Percentiles rank a stretch among this genome's conserved stretches.
These are phyloP conservation scores for Dromaius novaehollandiae DNA, from an alignment of 2,113 vertebrate species.

Conservation along the genomic window DNA sequence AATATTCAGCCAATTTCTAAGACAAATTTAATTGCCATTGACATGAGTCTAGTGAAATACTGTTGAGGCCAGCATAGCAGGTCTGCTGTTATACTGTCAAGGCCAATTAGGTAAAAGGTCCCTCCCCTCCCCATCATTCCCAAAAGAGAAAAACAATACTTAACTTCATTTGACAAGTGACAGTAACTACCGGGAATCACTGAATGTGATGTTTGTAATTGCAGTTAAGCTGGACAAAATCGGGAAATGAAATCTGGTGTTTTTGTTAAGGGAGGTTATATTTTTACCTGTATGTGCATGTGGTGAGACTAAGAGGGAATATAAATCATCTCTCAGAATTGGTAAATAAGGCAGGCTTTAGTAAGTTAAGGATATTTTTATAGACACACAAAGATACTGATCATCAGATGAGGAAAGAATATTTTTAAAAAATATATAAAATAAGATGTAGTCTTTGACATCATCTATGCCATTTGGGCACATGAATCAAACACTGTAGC, in stretches of 20 bases:
- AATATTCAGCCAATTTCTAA: not conserved
- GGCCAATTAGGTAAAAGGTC: not conserved
- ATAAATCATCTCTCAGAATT: not conserved
- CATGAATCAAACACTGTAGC: not conserved
- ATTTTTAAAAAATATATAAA: not conserved
- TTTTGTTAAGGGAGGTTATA: not conserved
- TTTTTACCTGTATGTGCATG: not conserved
- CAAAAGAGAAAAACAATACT: constrained; percentile 39
- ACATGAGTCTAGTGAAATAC: not conserved
- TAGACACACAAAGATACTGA: not conserved
- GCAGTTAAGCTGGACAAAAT: not conserved
- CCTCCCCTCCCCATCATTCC: not conserved
- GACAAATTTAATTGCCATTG: constrained; percentile 30
- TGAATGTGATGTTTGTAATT: not conserved
- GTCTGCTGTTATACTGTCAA: constrained; percentile 25
- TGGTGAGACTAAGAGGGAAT: not conserved
- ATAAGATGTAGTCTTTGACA: not conserved
- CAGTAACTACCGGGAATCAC: not conserved
- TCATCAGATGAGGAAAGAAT: not conserved
- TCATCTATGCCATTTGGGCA: not conserved
- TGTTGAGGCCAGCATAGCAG: not conserved
- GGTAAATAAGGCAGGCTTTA: not conserved
- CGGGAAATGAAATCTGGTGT: not conserved
- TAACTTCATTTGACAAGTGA: not conserved
- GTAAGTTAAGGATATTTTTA: not conserved